These are phyloP conservation scores for Epinephelus moara DNA, from an alignment of 2,113 vertebrate genomes.

Conservation along the genomic window DNA sequence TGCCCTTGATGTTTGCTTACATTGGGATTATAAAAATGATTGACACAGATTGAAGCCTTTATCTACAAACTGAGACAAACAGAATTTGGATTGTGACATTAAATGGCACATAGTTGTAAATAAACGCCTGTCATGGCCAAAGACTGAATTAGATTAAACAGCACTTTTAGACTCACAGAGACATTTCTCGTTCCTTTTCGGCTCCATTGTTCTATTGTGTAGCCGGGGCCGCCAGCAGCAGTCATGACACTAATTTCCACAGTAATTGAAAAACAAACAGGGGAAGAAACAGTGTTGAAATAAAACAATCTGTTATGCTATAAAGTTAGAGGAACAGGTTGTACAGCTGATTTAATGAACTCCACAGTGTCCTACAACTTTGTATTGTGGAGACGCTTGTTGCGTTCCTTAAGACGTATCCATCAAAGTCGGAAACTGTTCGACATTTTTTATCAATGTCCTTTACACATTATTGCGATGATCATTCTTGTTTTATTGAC, in stretches of 20 bases:
- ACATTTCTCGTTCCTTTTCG: slow-evolving; percentile 7
- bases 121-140: slow-evolving; percentile 15
- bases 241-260: slow-evolving; percentile 43
- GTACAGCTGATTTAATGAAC: slow-evolving; percentile 25
- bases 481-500: not conserved
- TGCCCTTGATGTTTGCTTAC: slow-evolving; percentile 1
- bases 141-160: slow-evolving; percentile 30
- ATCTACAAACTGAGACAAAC: not conserved
- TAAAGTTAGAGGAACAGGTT: slow-evolving; percentile 19
- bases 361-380: not conserved
- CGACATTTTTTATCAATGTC: slow-evolving; percentile 1
- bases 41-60: slow-evolving; percentile 15
- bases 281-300: slow-evolving; percentile 12
- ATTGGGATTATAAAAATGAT: not conserved
- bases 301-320: slow-evolving; percentile 31
- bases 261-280: slow-evolving; percentile 43
- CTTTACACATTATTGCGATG: slow-evolving; percentile 17
- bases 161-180: slow-evolving; percentile 26
- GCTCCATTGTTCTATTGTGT: slow-evolving; percentile 22
- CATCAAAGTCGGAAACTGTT: slow-evolving; percentile 3
- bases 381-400: not conserved
- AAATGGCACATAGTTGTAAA: slow-evolving; percentile 11
- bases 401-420: not conserved
- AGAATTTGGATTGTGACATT: slow-evolving; percentile 2
- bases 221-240: not conserved